phyloP scores from a whole-genome alignment of 2,113 vertebrate species.

The Catagonus wagneri region DNA sequence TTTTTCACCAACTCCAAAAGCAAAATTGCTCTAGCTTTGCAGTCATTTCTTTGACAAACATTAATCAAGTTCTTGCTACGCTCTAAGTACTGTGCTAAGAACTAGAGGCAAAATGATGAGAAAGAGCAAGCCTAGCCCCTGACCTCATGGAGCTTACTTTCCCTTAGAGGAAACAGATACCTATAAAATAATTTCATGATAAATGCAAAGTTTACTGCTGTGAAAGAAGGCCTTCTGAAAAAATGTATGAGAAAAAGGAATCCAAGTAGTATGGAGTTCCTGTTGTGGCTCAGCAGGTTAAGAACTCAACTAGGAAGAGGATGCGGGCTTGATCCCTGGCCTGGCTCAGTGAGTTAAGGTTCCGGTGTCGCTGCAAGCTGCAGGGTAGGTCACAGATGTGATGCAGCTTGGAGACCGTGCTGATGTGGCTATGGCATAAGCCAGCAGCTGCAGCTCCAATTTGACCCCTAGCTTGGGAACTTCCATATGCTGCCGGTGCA shows the following conservation, averaged over 20 bases:
- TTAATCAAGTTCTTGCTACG: background rate
- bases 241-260: background rate
- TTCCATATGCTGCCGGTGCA: no score
- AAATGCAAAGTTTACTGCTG: background rate
- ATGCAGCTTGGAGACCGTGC: no score
- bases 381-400: no score
- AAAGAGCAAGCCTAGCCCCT: background rate
- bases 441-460: no score
- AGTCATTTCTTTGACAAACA: background rate
- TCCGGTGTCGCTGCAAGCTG: no score
- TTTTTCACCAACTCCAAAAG: constrained; percentile 3
- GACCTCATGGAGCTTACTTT: background rate
- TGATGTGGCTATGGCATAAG: no score
- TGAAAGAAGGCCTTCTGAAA: background rate
- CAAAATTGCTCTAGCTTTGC: constrained; percentile 12
- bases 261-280: background rate
- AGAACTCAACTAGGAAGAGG: no score
- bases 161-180: background rate
- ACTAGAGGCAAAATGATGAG: background rate
- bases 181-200: background rate
- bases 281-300: no score
- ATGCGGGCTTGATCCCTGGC: no score
- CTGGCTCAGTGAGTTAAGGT: no score
- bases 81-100: background rate
- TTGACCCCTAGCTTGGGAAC: no score